Conservation (phyloP, 1,140 invertebrate genomes). For the Bombus pascuorum region DNA sequence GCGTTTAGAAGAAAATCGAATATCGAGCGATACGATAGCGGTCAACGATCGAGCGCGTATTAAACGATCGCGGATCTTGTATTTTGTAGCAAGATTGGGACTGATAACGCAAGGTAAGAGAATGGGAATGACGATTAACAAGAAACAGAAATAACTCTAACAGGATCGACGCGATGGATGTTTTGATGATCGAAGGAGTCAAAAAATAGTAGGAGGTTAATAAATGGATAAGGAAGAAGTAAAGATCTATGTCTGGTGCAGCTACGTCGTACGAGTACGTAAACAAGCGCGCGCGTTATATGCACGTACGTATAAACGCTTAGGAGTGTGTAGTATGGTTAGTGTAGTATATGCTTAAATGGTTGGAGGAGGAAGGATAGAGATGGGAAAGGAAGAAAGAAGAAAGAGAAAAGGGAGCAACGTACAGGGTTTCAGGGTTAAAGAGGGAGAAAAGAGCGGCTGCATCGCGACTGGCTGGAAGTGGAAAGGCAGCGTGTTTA, state of each 20-base stretch:
- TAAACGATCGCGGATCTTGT: background rate
- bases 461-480: slow-evolving; percentile 62
- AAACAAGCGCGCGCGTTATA: background rate
- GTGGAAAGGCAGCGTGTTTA: slow-evolving; percentile 36
- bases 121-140: too few relatives aligned
- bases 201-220: background rate
- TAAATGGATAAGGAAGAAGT: background rate
- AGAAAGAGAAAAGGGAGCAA: slow-evolving; percentile 24
- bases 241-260: background rate
- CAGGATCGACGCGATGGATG: too few relatives aligned
- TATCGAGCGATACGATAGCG: background rate
- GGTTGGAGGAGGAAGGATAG: background rate
- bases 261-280: background rate
- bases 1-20: background rate
- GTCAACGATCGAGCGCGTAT: background rate
- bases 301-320: background rate
- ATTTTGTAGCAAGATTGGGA: too few relatives aligned
- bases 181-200: background rate
- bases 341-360: background rate
- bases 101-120: too few relatives aligned
- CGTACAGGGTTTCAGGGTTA: slow-evolving; percentile 61
- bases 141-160: too few relatives aligned
- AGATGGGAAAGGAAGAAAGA: slow-evolving; percentile 3
- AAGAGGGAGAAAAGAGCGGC: slow-evolving; percentile 54
- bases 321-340: background rate